Conservation (phyloP, 2,113 vertebrate species). For the Seriola rivoliana region DNA sequence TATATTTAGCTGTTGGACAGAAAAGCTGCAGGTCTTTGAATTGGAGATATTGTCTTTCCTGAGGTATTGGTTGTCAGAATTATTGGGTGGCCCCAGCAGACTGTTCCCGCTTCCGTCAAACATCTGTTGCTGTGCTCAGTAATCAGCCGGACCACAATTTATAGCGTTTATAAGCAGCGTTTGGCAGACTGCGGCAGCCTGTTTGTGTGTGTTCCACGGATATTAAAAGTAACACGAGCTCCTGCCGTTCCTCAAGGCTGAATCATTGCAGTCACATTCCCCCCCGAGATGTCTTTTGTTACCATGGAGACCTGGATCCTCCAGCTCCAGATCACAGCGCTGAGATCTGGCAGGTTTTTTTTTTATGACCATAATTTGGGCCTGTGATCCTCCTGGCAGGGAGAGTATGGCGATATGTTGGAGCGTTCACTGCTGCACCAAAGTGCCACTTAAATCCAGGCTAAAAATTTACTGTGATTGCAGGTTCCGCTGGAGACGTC, state of each 20-base stretch:
- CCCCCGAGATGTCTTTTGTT: constrained; percentile 43
- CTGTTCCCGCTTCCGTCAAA: constrained; percentile 37
- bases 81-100: constrained; percentile 35
- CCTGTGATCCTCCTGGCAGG: constrained; percentile 58
- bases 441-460: constrained; percentile 49
- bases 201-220: constrained; percentile 10
- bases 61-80: background rate
- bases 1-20: background rate
- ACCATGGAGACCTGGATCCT: constrained; percentile 58
- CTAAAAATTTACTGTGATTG: constrained; percentile 50
- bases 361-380: constrained; percentile 54
- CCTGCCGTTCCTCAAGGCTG: constrained; percentile 26
- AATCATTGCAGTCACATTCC: constrained; percentile 43
- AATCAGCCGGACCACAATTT: constrained; percentile 45
- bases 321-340: constrained; percentile 22
- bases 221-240: constrained; percentile 32
- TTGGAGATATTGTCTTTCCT: background rate
- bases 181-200: constrained; percentile 17
- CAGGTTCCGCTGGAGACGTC: constrained; percentile 97
- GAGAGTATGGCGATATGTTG: constrained; percentile 43
- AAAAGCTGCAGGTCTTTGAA: background rate
- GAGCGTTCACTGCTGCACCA: constrained; percentile 37
- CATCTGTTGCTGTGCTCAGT: constrained; percentile 29
- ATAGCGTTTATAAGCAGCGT: background rate
- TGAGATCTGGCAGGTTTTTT: constrained; percentile 42